Conservation (phyloP, 2,888 invertebrate species). For the Danaus chrysippus region DNA sequence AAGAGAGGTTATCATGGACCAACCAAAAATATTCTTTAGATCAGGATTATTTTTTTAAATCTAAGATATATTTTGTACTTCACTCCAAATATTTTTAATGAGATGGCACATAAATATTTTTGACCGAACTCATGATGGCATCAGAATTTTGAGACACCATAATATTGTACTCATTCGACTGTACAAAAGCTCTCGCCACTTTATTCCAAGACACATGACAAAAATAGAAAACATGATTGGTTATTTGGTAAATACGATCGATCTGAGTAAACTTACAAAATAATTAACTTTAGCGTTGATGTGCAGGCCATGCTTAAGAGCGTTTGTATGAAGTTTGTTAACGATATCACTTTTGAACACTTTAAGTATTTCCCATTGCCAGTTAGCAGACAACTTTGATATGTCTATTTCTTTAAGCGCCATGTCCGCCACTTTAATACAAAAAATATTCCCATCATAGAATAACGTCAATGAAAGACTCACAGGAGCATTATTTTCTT, state of each 20-base stretch:
- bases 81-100: too few relatives aligned
- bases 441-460: conserved; percentile 45
- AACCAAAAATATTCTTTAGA: too few relatives aligned
- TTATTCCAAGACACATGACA: neutral
- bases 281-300: conserved; percentile 39
- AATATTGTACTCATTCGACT: too few relatives aligned
- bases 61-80: too few relatives aligned
- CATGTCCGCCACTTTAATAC: conserved; percentile 51
- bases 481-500: conserved; percentile 46
- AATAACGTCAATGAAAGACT: conserved; percentile 49
- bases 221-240: neutral
- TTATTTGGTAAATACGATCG: conserved; percentile 31
- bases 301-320: conserved; percentile 43
- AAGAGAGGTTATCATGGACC: too few relatives aligned
- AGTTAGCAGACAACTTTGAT: conserved; percentile 50
- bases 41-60: too few relatives aligned
- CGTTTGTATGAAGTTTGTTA: conserved; percentile 45
- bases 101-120: too few relatives aligned
- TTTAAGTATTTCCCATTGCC: conserved; percentile 72
- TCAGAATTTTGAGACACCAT: too few relatives aligned
- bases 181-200: too few relatives aligned
- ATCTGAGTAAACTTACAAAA: conserved; percentile 53
- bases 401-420: conserved; percentile 46
- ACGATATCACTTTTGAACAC: conserved; percentile 50
- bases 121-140: too few relatives aligned